phyloP scores from a whole-genome alignment of 2,888 invertebrate genomes.

The Xylota segnis region DNA sequence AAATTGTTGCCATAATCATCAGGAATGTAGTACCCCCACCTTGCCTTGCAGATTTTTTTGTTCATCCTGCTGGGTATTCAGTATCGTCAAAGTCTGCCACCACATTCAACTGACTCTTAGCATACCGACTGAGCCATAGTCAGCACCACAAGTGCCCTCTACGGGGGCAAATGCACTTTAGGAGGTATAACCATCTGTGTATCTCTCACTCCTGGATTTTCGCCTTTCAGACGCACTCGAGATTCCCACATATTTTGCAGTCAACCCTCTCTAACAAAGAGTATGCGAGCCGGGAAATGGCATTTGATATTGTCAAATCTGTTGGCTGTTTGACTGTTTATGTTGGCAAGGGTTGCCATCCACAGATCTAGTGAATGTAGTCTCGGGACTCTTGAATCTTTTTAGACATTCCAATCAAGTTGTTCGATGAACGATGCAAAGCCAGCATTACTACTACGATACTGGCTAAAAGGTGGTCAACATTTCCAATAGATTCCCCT shows the following conservation, averaged over 20 bases:
- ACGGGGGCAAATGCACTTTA: slow-evolving; percentile 62
- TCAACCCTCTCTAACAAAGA: slow-evolving; percentile 13
- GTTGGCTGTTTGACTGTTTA: not conserved
- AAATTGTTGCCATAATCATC: slow-evolving; percentile 70
- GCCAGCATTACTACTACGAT: too few species aligned
- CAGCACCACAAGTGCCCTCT: slow-evolving; percentile 64
- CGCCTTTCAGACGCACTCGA: slow-evolving; percentile 59
- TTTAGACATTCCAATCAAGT: too few species aligned
- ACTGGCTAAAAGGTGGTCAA: too few species aligned
- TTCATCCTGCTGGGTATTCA: not conserved
- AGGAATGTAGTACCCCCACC: slow-evolving; percentile 36
- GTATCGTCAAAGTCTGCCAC: not conserved
- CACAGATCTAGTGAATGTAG: too few species aligned
- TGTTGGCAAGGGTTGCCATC: slow-evolving; percentile 42
- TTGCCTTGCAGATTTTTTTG: not conserved
- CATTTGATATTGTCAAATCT: slow-evolving; percentile 52
- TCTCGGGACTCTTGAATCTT: too few species aligned
- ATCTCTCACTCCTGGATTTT: slow-evolving; percentile 2
- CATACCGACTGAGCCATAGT: not conserved
- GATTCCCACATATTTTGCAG: slow-evolving; percentile 9
- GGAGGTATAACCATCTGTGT: slow-evolving; percentile 25
- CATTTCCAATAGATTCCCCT: too few species aligned
- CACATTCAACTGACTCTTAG: not conserved
- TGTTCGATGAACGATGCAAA: too few species aligned
- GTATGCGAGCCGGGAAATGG: slow-evolving; percentile 30